Conservation (phyloP, 2,888 invertebrate genomes). For the Dyspetes luteomarginatus region DNA sequence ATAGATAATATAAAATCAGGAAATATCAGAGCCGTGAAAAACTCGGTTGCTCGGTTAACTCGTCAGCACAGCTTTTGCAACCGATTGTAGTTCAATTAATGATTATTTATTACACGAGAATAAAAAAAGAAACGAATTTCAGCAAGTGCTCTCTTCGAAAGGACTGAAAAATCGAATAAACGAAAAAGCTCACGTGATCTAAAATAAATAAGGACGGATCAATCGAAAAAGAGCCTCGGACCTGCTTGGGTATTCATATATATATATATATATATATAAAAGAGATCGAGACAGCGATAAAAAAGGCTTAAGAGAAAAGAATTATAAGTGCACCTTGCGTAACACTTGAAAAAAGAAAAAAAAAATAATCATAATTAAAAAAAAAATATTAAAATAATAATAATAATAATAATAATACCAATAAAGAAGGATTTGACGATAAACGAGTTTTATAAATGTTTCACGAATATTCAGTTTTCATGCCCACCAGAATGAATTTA, state of each 20-base stretch:
- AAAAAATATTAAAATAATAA: slow-evolving; percentile 4
- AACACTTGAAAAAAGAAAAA: slow-evolving; percentile 56
- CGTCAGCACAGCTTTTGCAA: slow-evolving; percentile 61
- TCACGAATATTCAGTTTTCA: slow-evolving; percentile 72
- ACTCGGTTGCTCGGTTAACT: slow-evolving; percentile 57
- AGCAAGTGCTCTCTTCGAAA: slow-evolving; percentile 30
- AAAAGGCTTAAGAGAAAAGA: slow-evolving; percentile 48
- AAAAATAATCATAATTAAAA: slow-evolving; percentile 61
- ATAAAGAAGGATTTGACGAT: slow-evolving; percentile 76
- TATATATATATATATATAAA: slow-evolving; percentile 20
- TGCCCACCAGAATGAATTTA: slow-evolving; percentile 73
- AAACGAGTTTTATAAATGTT: slow-evolving; percentile 75
- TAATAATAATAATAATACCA: slow-evolving; percentile 52
- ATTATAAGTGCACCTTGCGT: slow-evolving; percentile 71
- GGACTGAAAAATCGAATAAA: slow-evolving; percentile 25
- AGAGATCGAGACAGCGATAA: slow-evolving; percentile 29
- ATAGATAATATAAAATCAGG: slow-evolving; percentile 7
- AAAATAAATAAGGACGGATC: slow-evolving; percentile 19
- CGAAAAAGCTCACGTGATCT: slow-evolving; percentile 24
- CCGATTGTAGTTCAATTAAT: slow-evolving; percentile 62
- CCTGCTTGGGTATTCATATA: slow-evolving; percentile 23
- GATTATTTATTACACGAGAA: slow-evolving; percentile 55
- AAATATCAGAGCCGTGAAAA: slow-evolving; percentile 41
- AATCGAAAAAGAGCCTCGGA: slow-evolving; percentile 24
- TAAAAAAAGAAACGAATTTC: slow-evolving; percentile 23